Evolutionary conservation across 2,888 invertebrate genomes (phyloP).

Genomic region (Diplazon laetatorius): DNA sequence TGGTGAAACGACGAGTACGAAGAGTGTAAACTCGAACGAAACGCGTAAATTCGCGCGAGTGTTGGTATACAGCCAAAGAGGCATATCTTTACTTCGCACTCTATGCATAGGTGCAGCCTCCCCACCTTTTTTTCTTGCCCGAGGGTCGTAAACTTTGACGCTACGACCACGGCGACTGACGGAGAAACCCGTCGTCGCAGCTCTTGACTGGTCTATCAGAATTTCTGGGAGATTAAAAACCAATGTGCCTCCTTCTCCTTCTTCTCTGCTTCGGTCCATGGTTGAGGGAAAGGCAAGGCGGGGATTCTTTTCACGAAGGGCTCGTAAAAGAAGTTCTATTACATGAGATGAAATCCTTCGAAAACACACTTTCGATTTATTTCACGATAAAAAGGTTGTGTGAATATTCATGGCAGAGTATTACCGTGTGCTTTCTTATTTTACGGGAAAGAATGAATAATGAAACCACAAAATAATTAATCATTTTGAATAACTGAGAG

Average conservation of each 20-base stretch:
- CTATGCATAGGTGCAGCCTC: not conserved
- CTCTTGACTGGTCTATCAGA: conserved; percentile 32
- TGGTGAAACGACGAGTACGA: conserved; percentile 33
- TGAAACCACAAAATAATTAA: too few species aligned
- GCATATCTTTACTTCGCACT: conserved; percentile 27
- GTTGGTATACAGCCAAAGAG: conserved; percentile 35
- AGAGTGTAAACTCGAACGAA: too few species aligned
- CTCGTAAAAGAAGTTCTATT: not conserved
- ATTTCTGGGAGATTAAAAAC: conserved; percentile 39
- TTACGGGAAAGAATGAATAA: too few species aligned
- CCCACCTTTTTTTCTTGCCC: conserved; percentile 11
- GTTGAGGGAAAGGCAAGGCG: not conserved
- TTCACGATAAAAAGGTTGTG: too few species aligned
- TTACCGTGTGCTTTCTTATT: too few species aligned
- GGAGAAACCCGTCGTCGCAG: conserved; percentile 20
- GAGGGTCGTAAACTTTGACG: conserved; percentile 45
- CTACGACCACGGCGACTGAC: not conserved
- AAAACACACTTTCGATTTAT: conserved; percentile 12
- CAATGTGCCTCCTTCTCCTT: too few species aligned
- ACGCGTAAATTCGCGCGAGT: conserved; percentile 41
- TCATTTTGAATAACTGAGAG: too few species aligned
- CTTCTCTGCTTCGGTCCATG: too few species aligned
- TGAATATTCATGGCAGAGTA: too few species aligned
- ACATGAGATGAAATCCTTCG: not conserved
- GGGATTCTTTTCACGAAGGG: conserved; percentile 14